Conservation (phyloP, 2,797 vertebrate species). For the Melopsittacus undulatus region DNA sequence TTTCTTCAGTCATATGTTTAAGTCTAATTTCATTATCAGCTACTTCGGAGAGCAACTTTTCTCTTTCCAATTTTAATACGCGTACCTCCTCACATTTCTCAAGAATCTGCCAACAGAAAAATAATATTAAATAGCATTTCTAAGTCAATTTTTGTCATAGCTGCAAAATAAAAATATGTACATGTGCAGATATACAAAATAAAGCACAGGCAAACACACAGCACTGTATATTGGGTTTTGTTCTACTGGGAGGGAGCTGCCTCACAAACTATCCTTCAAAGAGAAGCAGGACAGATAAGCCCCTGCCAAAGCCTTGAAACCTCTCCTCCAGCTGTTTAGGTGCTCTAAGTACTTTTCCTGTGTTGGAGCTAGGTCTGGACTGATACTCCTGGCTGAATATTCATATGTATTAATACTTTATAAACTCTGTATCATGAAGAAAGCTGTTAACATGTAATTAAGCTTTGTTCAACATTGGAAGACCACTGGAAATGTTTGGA, state of each 20-base stretch:
- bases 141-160: not conserved
- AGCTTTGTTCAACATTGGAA: not conserved
- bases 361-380: not conserved
- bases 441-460: not conserved
- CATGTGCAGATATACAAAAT: not conserved
- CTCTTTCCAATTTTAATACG: slow-evolving; percentile 64
- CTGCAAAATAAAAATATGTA: not conserved
- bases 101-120: slow-evolving; percentile 49
- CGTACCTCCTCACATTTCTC: slow-evolving; percentile 61
- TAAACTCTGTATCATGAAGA: not conserved
- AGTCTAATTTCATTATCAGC: slow-evolving; percentile 63
- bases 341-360: not conserved
- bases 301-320: not conserved
- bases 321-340: not conserved
- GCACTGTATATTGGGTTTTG: not conserved
- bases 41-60: slow-evolving; percentile 65
- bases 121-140: not conserved
- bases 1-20: slow-evolving; percentile 68
- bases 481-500: not conserved
- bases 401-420: not conserved
- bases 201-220: not conserved
- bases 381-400: not conserved
- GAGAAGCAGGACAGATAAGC: not conserved
- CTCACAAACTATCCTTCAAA: not conserved
- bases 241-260: not conserved